Evolutionary conservation across 2,113 vertebrate genomes (phyloP).

Genomic region (Proteles cristata): DNA sequence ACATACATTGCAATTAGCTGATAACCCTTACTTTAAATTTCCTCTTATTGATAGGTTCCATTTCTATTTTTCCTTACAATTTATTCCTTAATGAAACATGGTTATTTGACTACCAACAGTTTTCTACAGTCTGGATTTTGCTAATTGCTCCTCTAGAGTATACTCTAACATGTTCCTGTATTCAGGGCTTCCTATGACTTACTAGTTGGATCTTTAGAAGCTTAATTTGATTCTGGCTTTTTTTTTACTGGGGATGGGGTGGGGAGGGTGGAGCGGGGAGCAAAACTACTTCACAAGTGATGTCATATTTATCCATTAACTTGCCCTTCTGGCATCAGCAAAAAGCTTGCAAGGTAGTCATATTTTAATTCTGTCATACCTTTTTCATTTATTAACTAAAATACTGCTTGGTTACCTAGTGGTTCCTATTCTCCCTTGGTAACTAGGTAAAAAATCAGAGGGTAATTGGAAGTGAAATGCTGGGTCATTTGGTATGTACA

Average conservation of each 20-base stretch:
- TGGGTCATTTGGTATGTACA: neutral
- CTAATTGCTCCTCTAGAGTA: slow-evolving; percentile 12
- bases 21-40: neutral
- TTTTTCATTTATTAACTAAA: neutral
- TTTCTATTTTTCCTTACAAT: neutral
- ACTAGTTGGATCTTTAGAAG: neutral
- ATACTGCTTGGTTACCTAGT: neutral
- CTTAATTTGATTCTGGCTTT: neutral
- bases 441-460: neutral
- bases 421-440: neutral
- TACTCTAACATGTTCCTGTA: neutral
- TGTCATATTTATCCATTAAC: neutral
- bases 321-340: neutral
- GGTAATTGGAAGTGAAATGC: neutral
- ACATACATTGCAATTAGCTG: neutral
- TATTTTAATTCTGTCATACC: neutral
- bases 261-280: neutral
- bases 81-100: neutral
- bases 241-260: neutral
- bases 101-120: neutral
- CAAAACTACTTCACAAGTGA: neutral
- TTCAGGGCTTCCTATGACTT: neutral
- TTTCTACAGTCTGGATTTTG: neutral
- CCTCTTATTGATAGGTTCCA: neutral
- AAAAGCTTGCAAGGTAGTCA: neutral